Conservation (phyloP, 2,113 vertebrate species). For the Fukomys damarensis region DNA sequence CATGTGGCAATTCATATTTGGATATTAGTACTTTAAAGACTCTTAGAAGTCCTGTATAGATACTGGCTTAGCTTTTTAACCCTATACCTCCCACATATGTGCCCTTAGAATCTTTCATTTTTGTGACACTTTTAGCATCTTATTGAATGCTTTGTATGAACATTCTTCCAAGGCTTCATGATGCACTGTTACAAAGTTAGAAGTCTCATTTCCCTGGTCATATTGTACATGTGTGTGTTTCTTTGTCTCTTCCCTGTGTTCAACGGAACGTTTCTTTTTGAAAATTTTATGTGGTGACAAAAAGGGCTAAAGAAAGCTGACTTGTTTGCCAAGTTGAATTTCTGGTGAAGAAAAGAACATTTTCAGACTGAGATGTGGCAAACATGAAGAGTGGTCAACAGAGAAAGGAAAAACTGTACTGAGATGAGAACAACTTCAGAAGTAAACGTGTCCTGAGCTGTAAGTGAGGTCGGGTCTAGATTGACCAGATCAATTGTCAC, state of each 20-base stretch:
- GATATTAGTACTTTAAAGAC: neutral
- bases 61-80: neutral
- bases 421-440: neutral
- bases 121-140: neutral
- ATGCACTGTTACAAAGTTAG: neutral
- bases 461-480: neutral
- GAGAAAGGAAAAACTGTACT: neutral
- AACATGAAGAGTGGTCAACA: neutral
- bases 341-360: neutral
- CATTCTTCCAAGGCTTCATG: neutral
- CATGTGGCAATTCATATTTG: neutral
- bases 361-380: neutral
- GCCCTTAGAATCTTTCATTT: neutral
- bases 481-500: neutral
- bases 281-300: neutral
- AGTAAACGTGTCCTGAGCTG: rapidly evolving
- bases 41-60: neutral
- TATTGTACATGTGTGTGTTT: rapidly evolving
- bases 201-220: neutral
- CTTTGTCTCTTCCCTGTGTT: neutral
- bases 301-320: neutral
- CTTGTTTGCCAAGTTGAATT: neutral
- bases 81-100: neutral
- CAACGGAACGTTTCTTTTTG: neutral
- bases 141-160: neutral